A percentile compares a stretch with the other conserved stretches of the same genome.
Evolutionary conservation across 30 jellyfish, hydroid and myxozoan genomes (phyloP).

Genomic region (Aurelia aurita complex sp. Pacific): DNA sequence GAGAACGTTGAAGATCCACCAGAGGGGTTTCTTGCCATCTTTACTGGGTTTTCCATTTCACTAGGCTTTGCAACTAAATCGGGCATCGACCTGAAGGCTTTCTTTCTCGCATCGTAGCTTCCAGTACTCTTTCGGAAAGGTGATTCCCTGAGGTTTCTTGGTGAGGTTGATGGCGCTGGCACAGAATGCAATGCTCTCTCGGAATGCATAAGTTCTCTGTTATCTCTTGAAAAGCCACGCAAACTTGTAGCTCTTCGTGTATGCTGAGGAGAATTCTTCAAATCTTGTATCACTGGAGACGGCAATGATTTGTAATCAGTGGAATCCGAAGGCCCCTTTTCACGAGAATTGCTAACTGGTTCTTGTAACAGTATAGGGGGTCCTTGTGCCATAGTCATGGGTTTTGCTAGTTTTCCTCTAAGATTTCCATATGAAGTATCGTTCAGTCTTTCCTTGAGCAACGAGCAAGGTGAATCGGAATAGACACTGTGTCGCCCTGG

Average conservation of each 20-base stretch:
- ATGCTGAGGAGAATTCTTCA: slow-evolving; percentile 54
- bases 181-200: slow-evolving; percentile 15
- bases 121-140: slow-evolving; percentile 67
- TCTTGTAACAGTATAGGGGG: slow-evolving; percentile 4
- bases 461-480: slow-evolving; percentile 50
- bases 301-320: slow-evolving; percentile 18
- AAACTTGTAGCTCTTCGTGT: slow-evolving; percentile 34
- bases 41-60: slow-evolving; percentile 1
- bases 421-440: slow-evolving; percentile 49
- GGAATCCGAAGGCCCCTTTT: neutral
- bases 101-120: slow-evolving; percentile 38
- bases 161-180: slow-evolving; percentile 30
- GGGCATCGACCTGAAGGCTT: slow-evolving; percentile 62
- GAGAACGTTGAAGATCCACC: slow-evolving; percentile 41
- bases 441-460: slow-evolving; percentile 32
- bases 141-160: slow-evolving; percentile 35
- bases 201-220: neutral
- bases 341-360: neutral
- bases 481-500: neutral
- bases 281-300: slow-evolving; percentile 28
- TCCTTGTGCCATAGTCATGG: neutral
- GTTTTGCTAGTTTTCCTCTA: neutral
- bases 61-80: slow-evolving; percentile 22
- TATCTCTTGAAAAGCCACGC: slow-evolving; percentile 6
- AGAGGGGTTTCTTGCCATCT: slow-evolving; percentile 35